Conservation (phyloP, 2,797 vertebrate species). For the Dromococcyx pavoninus region DNA sequence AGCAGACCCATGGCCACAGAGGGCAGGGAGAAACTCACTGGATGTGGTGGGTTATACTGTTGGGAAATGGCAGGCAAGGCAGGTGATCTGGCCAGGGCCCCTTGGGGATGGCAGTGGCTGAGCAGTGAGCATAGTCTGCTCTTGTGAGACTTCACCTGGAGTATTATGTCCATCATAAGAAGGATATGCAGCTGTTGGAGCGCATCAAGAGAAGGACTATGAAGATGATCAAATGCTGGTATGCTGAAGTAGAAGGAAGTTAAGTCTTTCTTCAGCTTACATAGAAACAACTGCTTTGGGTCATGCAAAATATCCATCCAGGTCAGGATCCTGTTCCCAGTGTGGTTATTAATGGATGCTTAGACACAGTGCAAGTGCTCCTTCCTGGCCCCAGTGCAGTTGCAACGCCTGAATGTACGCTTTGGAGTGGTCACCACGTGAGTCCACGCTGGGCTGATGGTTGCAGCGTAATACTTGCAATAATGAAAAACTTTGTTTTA, state of each 20-base stretch:
- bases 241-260: no score
- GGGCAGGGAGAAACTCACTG: not conserved
- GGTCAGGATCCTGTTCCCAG: not conserved
- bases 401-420: rapidly evolving
- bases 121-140: no score
- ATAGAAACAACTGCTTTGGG: not conserved
- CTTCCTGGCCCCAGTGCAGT: rapidly evolving
- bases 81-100: rapidly evolving
- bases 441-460: not conserved
- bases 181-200: no score
- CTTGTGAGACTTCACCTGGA: no score
- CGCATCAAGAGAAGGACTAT: no score
- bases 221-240: no score
- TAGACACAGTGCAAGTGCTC: not conserved
- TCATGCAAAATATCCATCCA: not conserved
- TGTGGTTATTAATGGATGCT: not conserved
- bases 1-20: not conserved
- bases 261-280: not conserved
- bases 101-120: rapidly evolving
- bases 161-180: no score
- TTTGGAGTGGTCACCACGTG: rapidly evolving
- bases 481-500: not conserved
- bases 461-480: not conserved
- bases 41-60: rapidly evolving
- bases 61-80: rapidly evolving